Evolutionary conservation across 2,113 vertebrate genomes (phyloP).

Genomic region (Naja naja): DNA sequence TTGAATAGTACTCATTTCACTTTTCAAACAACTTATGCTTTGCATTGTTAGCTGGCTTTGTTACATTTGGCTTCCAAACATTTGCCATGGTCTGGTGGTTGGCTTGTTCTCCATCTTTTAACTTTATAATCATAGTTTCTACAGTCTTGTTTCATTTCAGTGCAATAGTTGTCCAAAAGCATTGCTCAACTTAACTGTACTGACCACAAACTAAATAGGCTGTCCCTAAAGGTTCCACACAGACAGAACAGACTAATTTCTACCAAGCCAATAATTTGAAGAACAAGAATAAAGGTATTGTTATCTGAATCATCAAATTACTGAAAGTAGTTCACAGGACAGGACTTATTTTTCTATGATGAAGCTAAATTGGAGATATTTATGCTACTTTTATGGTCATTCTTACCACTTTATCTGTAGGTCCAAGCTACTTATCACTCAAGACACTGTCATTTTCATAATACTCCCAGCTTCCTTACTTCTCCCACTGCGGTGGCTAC

Average conservation of each 20-base stretch:
- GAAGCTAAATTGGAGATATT: background rate
- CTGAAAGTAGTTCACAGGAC: background rate
- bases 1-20: background rate
- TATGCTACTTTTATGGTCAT: background rate
- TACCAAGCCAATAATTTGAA: background rate
- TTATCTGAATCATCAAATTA: background rate
- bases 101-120: background rate
- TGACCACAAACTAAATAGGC: background rate
- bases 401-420: background rate
- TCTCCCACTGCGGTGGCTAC: background rate
- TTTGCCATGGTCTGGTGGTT: background rate
- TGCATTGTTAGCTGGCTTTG: background rate
- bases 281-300: background rate
- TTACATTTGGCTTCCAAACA: background rate
- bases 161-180: constrained; percentile 7
- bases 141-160: constrained; percentile 7
- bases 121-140: background rate
- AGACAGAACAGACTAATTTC: constrained; percentile 2
- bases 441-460: background rate
- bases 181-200: constrained; percentile 14
- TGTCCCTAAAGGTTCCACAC: background rate
- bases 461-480: background rate
- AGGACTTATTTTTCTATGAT: background rate
- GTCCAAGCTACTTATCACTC: background rate
- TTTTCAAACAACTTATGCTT: background rate